These are phyloP conservation scores for Lutraria rhynchaena DNA, from an alignment of 1,140 invertebrate genomes.

Conservation along the genomic window DNA sequence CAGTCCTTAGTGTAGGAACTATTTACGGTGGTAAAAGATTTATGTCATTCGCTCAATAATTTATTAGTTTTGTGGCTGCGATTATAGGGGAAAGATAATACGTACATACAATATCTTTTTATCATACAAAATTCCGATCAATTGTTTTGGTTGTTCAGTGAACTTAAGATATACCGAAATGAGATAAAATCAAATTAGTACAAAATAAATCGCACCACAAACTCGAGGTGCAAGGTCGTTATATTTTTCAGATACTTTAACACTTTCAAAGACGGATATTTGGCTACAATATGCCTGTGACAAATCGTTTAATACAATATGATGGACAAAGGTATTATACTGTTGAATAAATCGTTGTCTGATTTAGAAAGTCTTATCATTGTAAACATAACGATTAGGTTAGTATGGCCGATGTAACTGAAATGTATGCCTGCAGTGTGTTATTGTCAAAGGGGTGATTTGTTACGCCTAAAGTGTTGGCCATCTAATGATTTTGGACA, in stretches of 20 bases:
- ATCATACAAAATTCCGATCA: slow-evolving; percentile 37
- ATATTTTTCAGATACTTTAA: slow-evolving; percentile 34
- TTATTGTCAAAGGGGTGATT: not conserved
- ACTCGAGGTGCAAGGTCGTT: slow-evolving; percentile 36
- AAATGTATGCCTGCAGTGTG: slow-evolving; percentile 5
- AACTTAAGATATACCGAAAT: not conserved
- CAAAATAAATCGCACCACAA: not conserved
- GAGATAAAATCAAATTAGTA: slow-evolving; percentile 8
- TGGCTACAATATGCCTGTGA: not conserved
- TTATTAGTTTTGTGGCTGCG: slow-evolving; percentile 22
- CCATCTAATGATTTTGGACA: slow-evolving; percentile 14
- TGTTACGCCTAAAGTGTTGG: slow-evolving; percentile 13
- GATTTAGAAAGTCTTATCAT: slow-evolving; percentile 39
- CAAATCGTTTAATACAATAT: slow-evolving; percentile 32
- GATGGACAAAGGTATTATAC: slow-evolving; percentile 34
- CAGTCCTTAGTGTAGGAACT: slow-evolving; percentile 5
- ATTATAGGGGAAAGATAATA: slow-evolving; percentile 25
- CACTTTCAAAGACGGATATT: slow-evolving; percentile 29
- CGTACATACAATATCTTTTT: slow-evolving; percentile 32
- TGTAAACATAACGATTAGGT: slow-evolving; percentile 23
- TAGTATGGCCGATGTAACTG: slow-evolving; percentile 13
- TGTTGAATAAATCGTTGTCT: slow-evolving; percentile 36
- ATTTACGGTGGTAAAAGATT: slow-evolving; percentile 30
- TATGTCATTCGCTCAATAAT: slow-evolving; percentile 14
- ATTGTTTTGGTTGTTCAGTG: slow-evolving; percentile 22